Percentiles rank a stretch among this genome's conserved stretches.
Conservation (phyloP, 2,888 invertebrate species). For the Aricia artaxerxes region DNA sequence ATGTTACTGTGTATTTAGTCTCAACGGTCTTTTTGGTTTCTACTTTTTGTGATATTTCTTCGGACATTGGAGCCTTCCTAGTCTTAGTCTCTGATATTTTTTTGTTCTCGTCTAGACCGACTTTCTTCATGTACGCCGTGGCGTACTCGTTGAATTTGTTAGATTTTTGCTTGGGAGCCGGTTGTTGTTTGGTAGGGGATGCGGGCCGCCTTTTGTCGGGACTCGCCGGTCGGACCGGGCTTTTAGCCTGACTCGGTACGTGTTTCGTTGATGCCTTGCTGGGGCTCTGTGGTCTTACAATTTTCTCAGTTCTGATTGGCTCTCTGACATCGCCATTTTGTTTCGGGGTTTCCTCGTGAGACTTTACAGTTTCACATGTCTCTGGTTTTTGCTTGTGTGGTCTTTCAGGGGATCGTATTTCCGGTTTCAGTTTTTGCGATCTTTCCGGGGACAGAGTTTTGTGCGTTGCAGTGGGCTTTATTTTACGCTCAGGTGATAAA, state of each 20-base stretch:
- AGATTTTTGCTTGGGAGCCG: constrained; percentile 57
- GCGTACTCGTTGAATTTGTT: constrained; percentile 74
- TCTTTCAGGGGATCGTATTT: constrained; percentile 50
- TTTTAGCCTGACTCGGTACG: constrained; percentile 50
- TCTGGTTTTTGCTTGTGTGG: constrained; percentile 39
- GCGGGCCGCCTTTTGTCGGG: constrained; percentile 67
- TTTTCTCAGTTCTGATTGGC: constrained; percentile 48
- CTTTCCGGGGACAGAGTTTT: constrained; percentile 55
- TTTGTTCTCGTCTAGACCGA: constrained; percentile 63
- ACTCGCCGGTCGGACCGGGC: constrained; percentile 60
- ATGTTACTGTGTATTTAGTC: constrained; percentile 49
- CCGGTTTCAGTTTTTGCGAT: constrained; percentile 33
- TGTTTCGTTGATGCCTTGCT: constrained; percentile 53
- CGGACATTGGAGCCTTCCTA: constrained; percentile 38
- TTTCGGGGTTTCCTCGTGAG: constrained; percentile 47
- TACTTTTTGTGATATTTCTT: constrained; percentile 39
- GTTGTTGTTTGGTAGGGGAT: constrained; percentile 58
- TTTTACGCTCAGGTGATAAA: constrained; percentile 51
- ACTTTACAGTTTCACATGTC: constrained; percentile 36
- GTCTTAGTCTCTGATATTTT: constrained; percentile 55
- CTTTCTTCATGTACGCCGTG: constrained; percentile 74
- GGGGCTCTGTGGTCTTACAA: constrained; percentile 56
- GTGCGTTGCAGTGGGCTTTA: constrained; percentile 46
- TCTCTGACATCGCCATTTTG: constrained; percentile 59
- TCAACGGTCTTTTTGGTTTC: constrained; percentile 47